Percentiles rank a stretch among this genome's conserved stretches.
Evolutionary conservation across 2,113 vertebrate genomes (phyloP).

Genomic region (Onychostruthus taczanowskii): DNA sequence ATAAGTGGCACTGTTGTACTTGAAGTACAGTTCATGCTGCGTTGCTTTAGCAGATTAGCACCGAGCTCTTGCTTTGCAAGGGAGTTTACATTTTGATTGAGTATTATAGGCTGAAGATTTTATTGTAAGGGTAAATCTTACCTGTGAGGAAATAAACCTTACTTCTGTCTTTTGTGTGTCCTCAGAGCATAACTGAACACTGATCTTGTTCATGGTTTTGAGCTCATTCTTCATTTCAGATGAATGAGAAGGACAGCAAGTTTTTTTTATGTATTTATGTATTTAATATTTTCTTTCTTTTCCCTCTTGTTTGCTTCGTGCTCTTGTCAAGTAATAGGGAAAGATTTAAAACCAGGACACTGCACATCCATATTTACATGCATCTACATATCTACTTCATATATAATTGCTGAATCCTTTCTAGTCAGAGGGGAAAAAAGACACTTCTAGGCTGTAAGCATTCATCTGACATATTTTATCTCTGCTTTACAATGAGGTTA

Average conservation of each 20-base stretch:
- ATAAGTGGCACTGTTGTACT: background rate
- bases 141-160: background rate
- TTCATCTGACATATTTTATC: background rate
- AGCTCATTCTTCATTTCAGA: background rate
- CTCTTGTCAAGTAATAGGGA: background rate
- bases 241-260: background rate
- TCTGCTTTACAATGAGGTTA: background rate
- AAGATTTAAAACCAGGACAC: background rate
- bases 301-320: background rate
- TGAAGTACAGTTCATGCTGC: background rate
- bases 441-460: background rate
- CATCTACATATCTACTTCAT: background rate
- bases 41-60: background rate
- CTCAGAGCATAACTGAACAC: background rate
- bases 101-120: background rate
- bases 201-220: background rate
- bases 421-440: background rate
- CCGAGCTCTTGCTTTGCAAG: background rate
- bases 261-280: background rate
- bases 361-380: background rate
- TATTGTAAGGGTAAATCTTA: conserved; percentile 5
- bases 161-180: background rate
- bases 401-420: background rate
- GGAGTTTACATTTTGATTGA: background rate
- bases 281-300: background rate